phyloP scores from a whole-genome alignment of 2,113 vertebrate genomes.

The Indicator maculatus region DNA sequence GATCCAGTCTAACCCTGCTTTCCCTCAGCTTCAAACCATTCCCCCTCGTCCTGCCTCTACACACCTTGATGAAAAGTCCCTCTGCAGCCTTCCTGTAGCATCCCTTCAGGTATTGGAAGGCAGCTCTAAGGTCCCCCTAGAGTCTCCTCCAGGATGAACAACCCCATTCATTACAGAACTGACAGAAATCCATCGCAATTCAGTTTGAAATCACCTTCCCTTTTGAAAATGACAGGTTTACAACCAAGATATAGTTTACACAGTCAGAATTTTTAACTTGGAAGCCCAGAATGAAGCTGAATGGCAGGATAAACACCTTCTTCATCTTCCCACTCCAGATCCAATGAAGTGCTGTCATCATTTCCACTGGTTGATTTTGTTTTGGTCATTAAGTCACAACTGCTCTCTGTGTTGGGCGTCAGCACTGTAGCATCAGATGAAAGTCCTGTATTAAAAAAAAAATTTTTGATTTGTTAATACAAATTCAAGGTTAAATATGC shows the following conservation, averaged over 20 bases:
- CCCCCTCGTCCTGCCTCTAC: no score
- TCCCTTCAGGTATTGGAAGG: no score
- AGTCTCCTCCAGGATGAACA: no score
- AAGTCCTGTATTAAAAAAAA: constrained; percentile 78
- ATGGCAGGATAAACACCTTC: constrained; percentile 82
- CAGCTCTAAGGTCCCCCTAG: no score
- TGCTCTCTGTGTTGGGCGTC: constrained; percentile 94
- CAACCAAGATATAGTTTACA: accelerated
- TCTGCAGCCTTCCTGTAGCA: no score
- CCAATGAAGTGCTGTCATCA: constrained; percentile 92
- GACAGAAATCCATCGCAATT: background rate
- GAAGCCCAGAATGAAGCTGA: background rate
- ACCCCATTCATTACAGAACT: background rate
- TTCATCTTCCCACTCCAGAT: constrained; percentile 98
- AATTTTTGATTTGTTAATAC: background rate
- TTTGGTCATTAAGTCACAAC: constrained; percentile 94
- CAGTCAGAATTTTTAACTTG: background rate
- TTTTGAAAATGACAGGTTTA: background rate
- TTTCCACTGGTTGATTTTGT: constrained; percentile 89
- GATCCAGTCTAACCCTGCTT: no score
- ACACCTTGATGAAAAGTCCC: no score
- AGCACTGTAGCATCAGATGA: constrained; percentile 89
- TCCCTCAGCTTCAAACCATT: no score
- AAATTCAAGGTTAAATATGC: background rate
- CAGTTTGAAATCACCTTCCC: background rate